A percentile compares a stretch with the other conserved stretches of the same genome.
phyloP scores from a whole-genome alignment of 2,888 invertebrate genomes.

The Pimpla rufipes region DNA sequence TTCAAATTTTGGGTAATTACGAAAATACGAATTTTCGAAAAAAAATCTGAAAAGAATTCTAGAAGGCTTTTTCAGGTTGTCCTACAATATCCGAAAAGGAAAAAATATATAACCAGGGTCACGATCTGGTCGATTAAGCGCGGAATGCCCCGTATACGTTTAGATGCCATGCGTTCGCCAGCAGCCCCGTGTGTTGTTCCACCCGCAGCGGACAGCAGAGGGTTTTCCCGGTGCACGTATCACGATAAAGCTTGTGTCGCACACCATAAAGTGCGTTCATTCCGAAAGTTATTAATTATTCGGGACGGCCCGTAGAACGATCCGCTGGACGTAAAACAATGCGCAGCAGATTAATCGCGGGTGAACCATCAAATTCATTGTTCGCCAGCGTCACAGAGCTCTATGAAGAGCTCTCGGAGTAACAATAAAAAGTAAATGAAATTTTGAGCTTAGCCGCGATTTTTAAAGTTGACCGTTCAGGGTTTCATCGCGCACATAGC shows the following conservation, averaged over 20 bases:
- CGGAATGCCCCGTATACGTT: too few species aligned
- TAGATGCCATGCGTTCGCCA: slow-evolving; percentile 1
- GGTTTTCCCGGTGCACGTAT: slow-evolving; percentile 1
- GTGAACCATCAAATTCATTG: slow-evolving; percentile 53
- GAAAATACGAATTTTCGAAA: too few species aligned
- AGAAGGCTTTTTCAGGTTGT: too few species aligned
- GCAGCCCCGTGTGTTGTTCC: too few species aligned
- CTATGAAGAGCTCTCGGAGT: not conserved
- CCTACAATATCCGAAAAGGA: too few species aligned
- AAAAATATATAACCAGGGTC: too few species aligned
- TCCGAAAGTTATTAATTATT: slow-evolving; percentile 61
- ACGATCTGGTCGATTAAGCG: too few species aligned
- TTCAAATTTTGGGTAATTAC: too few species aligned
- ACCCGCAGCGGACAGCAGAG: not conserved
- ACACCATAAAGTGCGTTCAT: slow-evolving; percentile 43
- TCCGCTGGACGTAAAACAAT: not conserved
- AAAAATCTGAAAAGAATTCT: too few species aligned
- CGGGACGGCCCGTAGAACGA: slow-evolving; percentile 35
- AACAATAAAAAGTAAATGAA: not conserved
- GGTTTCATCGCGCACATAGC: not conserved
- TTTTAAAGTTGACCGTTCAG: not conserved
- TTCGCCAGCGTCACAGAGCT: slow-evolving; percentile 13
- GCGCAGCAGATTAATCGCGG: slow-evolving; percentile 42
- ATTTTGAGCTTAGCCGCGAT: not conserved
- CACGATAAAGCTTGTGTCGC: slow-evolving; percentile 25